Evolutionary conservation across 2,888 invertebrate genomes (phyloP).

Genomic region (Ectemnius lituratus): DNA sequence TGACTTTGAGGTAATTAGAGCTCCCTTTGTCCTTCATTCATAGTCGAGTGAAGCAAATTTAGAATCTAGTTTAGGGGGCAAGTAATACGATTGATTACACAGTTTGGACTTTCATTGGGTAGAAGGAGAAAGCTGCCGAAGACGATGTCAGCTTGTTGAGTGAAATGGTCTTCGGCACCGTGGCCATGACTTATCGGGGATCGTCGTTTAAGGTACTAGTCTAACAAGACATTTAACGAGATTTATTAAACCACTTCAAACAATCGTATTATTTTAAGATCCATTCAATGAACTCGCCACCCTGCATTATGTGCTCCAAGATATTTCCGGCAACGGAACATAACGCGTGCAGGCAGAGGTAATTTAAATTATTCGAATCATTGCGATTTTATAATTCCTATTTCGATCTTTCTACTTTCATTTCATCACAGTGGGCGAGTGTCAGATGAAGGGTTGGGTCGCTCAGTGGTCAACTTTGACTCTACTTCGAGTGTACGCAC

Average conservation of each 20-base stretch:
- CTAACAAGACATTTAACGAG: neutral
- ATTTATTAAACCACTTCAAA: neutral
- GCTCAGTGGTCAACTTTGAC: constrained; percentile 59
- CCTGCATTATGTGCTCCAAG: constrained; percentile 77
- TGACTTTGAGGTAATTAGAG: constrained; percentile 79
- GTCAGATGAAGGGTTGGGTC: constrained; percentile 68
- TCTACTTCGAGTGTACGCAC: constrained; percentile 68
- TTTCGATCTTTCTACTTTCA: constrained; percentile 17
- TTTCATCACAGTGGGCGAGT: constrained; percentile 62
- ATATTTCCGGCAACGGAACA: constrained; percentile 74
- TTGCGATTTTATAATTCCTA: constrained; percentile 24
- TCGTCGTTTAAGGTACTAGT: constrained; percentile 88
- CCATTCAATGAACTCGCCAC: constrained; percentile 79
- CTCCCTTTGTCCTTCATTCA: neutral
- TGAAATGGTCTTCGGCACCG: constrained; percentile 95
- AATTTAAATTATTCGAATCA: constrained; percentile 24
- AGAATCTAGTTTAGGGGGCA: too few species aligned
- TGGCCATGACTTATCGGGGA: constrained; percentile 92
- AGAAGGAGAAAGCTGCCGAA: constrained; percentile 52
- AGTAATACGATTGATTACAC: too few species aligned
- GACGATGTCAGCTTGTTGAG: constrained; percentile 87
- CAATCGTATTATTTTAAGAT: constrained; percentile 65
- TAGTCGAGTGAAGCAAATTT: too few species aligned
- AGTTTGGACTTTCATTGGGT: constrained; percentile 20
- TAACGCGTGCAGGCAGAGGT: constrained; percentile 66